These are phyloP conservation scores for Lamellibrachia luymesi DNA, from an alignment of 1,140 invertebrate species.

Conservation along the genomic window DNA sequence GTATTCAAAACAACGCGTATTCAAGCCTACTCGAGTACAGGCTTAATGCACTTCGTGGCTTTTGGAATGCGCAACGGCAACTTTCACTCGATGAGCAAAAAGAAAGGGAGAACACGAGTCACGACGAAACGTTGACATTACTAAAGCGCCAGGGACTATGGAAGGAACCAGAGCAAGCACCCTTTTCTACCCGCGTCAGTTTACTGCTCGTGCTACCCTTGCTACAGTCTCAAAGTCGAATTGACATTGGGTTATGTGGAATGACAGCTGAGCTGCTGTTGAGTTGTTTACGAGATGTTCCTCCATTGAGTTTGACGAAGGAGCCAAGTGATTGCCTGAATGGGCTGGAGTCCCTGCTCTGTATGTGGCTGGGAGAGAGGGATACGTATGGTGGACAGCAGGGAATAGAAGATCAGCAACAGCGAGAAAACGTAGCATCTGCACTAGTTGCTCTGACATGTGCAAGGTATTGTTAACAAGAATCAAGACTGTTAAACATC, in stretches of 20 bases:
- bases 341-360: constrained; percentile 50
- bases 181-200: constrained; percentile 54
- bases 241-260: constrained; percentile 48
- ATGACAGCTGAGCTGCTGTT: constrained; percentile 50
- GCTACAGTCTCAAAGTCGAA: constrained; percentile 52
- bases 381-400: constrained; percentile 22
- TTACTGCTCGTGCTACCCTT: constrained; percentile 51
- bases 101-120: constrained; percentile 34
- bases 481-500: background rate
- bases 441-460: constrained; percentile 53
- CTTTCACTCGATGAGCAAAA: constrained; percentile 43
- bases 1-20: constrained; percentile 54
- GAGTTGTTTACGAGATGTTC: constrained; percentile 50
- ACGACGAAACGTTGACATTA: constrained; percentile 46
- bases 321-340: constrained; percentile 54
- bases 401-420: constrained; percentile 28
- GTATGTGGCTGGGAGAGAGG: constrained; percentile 50
- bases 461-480: constrained; percentile 43
- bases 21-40: constrained; percentile 50
- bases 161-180: constrained; percentile 52
- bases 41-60: constrained; percentile 51
- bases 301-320: constrained; percentile 51
- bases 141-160: constrained; percentile 50
- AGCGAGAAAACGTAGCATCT: constrained; percentile 49
- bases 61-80: constrained; percentile 51